Evolutionary conservation across 2,888 invertebrate genomes (phyloP).

Genomic region (Agrochola lychnidis): DNA sequence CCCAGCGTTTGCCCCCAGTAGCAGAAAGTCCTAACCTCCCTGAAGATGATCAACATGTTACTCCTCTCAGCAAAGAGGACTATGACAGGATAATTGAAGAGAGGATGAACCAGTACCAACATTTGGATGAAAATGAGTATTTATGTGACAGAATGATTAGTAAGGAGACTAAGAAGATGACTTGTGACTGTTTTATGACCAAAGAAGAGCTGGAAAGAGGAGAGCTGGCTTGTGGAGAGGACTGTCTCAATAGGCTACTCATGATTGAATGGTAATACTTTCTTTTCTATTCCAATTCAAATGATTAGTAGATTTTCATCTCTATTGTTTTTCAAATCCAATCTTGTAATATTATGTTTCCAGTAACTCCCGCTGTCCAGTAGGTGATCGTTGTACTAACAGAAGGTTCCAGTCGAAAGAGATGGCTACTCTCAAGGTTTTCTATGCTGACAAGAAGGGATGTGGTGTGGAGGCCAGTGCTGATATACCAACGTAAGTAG

Average conservation of each 20-base stretch:
- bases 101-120: constrained; percentile 94
- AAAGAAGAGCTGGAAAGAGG: constrained; percentile 96
- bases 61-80: constrained; percentile 82
- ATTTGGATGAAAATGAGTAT: constrained; percentile 96
- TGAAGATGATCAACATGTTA: constrained; percentile 72
- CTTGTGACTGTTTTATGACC: constrained; percentile 98
- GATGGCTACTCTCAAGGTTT: constrained; percentile 96
- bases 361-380: constrained; percentile 97
- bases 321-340: not conserved
- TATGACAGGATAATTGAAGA: constrained; percentile 89
- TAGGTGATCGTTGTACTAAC: constrained; percentile 97
- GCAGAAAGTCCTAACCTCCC: constrained; percentile 73
- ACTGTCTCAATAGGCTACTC: constrained; percentile 98
- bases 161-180: constrained; percentile 98
- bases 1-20: constrained; percentile 75
- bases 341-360: constrained; percentile 71
- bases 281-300: constrained; percentile 3
- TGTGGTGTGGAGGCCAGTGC: constrained; percentile 96
- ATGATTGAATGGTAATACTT: constrained; percentile 97
- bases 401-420: constrained; percentile 97
- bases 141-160: constrained; percentile 95
- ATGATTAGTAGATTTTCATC: not conserved
- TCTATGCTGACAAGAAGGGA: constrained; percentile 98
- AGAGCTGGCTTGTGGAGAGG: constrained; percentile 97
- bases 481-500: constrained; percentile 93